Evolutionary conservation across 2,888 invertebrate species (phyloP).

Genomic region (Girardia tigrina): DNA sequence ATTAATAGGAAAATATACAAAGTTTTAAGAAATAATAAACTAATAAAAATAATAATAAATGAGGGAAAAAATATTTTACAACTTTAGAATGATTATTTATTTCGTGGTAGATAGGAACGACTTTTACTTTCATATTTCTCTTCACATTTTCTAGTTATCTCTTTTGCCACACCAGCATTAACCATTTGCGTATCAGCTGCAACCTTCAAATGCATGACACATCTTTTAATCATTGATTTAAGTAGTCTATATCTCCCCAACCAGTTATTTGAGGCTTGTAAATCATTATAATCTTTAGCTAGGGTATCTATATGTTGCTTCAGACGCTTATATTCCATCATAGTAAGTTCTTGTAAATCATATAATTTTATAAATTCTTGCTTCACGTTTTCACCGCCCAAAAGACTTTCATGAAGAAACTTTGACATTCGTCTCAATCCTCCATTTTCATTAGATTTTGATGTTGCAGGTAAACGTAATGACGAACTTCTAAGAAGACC

Average conservation of each 20-base stretch:
- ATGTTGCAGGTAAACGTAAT: not conserved
- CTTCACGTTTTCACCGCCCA: not conserved
- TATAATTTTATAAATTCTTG: slow-evolving; percentile 7
- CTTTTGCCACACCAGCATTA: not conserved
- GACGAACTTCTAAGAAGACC: not conserved
- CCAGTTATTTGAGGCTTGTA: slow-evolving; percentile 1
- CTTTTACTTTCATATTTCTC: not conserved
- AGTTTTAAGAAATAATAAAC: no score
- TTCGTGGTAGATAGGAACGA: not conserved
- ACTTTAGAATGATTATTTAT: no score
- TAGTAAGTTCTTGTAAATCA: not conserved
- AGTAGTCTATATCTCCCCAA: not conserved
- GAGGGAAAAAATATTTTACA: no score
- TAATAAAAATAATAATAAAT: no score
- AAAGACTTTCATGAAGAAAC: not conserved
- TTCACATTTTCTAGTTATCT: not conserved
- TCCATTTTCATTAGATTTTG: not conserved
- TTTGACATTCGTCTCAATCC: slow-evolving; percentile 11
- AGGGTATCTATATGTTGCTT: not conserved
- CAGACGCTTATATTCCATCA: not conserved
- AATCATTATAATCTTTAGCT: slow-evolving; percentile 1
- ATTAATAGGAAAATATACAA: no score
- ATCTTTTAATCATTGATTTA: not conserved
- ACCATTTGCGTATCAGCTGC: not conserved
- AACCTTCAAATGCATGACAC: slow-evolving; percentile 18